These are phyloP conservation scores for Megamerina dolium DNA, from an alignment of 2,888 invertebrate species.

Conservation along the genomic window DNA sequence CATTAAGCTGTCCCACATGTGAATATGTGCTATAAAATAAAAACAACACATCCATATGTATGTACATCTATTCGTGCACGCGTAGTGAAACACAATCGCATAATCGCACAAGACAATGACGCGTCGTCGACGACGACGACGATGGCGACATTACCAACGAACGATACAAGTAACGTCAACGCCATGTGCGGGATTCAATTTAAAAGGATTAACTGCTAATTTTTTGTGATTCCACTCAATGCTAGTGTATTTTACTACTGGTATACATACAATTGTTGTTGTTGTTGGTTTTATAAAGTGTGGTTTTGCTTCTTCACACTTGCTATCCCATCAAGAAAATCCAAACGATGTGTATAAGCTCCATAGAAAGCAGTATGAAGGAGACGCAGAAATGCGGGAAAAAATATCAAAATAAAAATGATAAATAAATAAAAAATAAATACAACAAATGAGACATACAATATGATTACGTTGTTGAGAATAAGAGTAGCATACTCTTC, in stretches of 20 bases:
- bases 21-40: not conserved
- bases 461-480: too few species aligned
- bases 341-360: too few species aligned
- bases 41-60: not conserved
- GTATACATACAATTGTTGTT: constrained; percentile 9
- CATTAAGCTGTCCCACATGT: constrained; percentile 21
- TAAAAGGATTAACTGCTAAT: constrained; percentile 47
- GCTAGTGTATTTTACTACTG: constrained; percentile 16
- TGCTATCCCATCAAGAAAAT: too few species aligned
- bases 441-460: too few species aligned
- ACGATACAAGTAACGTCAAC: constrained; percentile 20
- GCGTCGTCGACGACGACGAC: not conserved
- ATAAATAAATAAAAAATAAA: too few species aligned
- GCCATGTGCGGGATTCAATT: constrained; percentile 45
- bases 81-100: not conserved
- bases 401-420: too few species aligned
- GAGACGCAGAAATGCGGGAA: too few species aligned
- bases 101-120: not conserved
- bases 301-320: constrained; percentile 11
- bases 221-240: constrained; percentile 39
- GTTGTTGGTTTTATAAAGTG: constrained; percentile 6
- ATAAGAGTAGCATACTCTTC: too few species aligned
- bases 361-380: too few species aligned
- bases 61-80: not conserved
- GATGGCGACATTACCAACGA: constrained; percentile 1